Percentiles rank a stretch among this genome's conserved stretches.
phyloP scores from a whole-genome alignment of 2,113 vertebrate species.

The Redunca redunca region DNA sequence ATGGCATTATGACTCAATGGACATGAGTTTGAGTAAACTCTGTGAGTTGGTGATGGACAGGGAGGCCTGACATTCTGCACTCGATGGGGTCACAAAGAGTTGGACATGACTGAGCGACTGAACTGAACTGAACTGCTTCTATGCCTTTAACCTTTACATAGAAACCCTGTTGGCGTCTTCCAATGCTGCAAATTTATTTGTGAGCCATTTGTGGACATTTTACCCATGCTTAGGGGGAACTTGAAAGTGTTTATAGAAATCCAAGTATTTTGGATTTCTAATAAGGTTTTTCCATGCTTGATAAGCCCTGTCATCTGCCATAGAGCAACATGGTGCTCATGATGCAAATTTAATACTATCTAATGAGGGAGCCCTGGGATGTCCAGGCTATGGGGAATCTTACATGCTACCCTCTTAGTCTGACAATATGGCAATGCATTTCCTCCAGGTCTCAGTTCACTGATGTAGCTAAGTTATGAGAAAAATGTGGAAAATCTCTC shows the following conservation, averaged over 20 bases:
- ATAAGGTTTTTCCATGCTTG: neutral
- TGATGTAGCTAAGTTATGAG: neutral
- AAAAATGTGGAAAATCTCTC: neutral
- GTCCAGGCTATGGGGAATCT: neutral
- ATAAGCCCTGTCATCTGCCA: neutral
- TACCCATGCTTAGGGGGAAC: neutral
- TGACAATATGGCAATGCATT: neutral
- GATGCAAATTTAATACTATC: no score
- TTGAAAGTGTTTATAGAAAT: neutral
- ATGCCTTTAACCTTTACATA: neutral
- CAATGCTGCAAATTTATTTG: neutral
- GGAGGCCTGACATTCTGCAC: neutral
- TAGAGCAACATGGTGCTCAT: neutral
- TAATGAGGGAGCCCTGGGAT: neutral
- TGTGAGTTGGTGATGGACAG: neutral
- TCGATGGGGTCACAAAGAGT: neutral
- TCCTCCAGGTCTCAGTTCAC: neutral
- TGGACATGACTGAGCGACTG: fast-evolving
- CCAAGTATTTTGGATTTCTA: neutral
- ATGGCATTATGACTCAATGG: neutral
- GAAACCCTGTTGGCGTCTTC: neutral
- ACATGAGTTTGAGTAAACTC: neutral
- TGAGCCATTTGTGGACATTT: neutral
- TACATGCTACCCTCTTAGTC: neutral
- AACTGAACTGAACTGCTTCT: neutral